Conservation (phyloP, 2,113 vertebrate species). For the Lamprotornis superbus region DNA sequence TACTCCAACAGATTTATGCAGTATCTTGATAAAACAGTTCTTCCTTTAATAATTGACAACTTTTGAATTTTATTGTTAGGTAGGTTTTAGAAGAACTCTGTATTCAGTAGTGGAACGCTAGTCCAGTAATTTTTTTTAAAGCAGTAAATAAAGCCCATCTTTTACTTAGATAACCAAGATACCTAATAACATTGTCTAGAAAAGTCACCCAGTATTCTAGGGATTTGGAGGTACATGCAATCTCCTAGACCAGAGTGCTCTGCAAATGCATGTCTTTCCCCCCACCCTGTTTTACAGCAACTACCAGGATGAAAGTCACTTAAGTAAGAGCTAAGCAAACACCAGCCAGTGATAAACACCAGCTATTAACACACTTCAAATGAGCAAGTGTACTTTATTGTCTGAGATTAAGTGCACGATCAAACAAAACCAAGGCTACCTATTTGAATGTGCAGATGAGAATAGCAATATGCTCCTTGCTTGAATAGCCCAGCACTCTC, state of each 20-base stretch:
- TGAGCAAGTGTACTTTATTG: not conserved
- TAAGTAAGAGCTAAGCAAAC: not conserved
- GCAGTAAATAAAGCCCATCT: not conserved
- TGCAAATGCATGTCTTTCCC: not conserved
- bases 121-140: not conserved
- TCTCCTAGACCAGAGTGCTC: not conserved
- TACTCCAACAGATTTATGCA: not conserved
- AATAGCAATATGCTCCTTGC: fast-evolving
- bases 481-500: not conserved
- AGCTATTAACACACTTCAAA: not conserved
- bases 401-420: not conserved
- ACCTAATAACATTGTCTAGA: not conserved
- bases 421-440: not conserved
- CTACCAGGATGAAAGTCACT: not conserved
- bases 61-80: not conserved
- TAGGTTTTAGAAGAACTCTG: not conserved
- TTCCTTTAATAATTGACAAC: not conserved
- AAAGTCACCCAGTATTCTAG: not conserved
- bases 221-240: not conserved
- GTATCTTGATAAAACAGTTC: not conserved
- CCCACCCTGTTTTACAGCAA: not conserved
- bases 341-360: not conserved
- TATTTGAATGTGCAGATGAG: not conserved
- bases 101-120: not conserved
- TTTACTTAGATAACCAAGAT: not conserved